Evolutionary conservation across 1,140 invertebrate species (phyloP), one percentile per base, ranked within the genome.

Genomic region (Aphaenogaster rudis): DNA sequence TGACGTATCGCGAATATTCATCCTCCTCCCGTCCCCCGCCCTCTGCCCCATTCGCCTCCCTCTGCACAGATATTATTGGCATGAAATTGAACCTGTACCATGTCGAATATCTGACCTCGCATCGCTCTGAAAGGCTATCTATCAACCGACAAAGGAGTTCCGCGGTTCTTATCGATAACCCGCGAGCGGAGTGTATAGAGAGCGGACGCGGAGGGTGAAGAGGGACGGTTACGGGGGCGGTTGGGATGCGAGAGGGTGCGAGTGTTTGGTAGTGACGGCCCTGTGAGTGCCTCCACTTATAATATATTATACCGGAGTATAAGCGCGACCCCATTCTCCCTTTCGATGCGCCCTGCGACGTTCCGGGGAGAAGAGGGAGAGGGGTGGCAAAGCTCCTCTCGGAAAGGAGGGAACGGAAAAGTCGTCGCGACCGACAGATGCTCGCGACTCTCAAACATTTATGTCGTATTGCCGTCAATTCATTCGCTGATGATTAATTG

Each of bases 221-320:
- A 48, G 13, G n/a, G 48, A 86, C 33, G 21, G 15, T 17, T 48
- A 64, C 2, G 45, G 57, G 17, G 67, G 59, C 52, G 59, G 67
- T 72, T 36, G 81, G 71, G 61, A 88, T 61, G 64, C 54, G 59
- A 54, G 33, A 52, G 85, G 54, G 80, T 76, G 71, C 71, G 92
- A 91, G 91, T 92, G 88, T 93, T 93, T 93, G 92, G 91, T 88
- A 93, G 86, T 93, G 92, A 93, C 90, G 92, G 93, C 87, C 87
- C 74, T 87, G 84, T 86, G 86, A 92, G 87, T 92, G 91, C 91
- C 82, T 91, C 88, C 88, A 92, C 89, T 93, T 93, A 87, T 91
- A 92, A 93, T 93, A 88, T 88, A 93, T 92, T 93, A 93, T 91
- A 88, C 86, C 52, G 54, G 86, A 88, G 77, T 86, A 89, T 81